Percentiles rank a stretch among this genome's conserved stretches.
phyloP scores from a whole-genome alignment of 2,113 vertebrate genomes.

The Synchiropus splendidus region DNA sequence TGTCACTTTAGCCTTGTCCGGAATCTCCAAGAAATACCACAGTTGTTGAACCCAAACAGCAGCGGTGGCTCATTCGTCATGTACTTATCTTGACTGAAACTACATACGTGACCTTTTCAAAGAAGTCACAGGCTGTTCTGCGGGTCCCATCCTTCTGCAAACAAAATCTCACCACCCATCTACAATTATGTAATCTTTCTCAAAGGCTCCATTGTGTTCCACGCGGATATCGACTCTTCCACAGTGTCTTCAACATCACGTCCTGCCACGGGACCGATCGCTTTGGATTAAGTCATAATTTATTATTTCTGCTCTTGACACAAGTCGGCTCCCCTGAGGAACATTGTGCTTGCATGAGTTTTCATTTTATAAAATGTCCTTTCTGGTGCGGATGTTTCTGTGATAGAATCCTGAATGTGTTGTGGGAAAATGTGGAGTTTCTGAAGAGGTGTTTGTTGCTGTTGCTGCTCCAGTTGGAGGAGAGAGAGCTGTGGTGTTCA shows the following conservation, averaged over 20 bases:
- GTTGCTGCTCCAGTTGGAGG: conserved; percentile 42
- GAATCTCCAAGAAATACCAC: neutral
- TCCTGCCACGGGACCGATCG: neutral
- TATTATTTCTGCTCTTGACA: no score
- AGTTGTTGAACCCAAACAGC: no score
- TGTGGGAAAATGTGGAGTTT: no score
- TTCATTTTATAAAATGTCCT: no score
- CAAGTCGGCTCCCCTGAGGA: no score
- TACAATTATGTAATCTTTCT: conserved; percentile 8
- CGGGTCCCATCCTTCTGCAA: neutral
- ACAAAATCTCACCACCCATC: conserved; percentile 3
- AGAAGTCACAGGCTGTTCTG: neutral
- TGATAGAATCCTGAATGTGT: no score
- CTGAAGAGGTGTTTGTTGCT: conserved; percentile 29
- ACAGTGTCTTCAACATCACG: conserved; percentile 6
- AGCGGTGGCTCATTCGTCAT: no score
- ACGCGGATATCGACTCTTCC: neutral
- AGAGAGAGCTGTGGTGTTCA: conserved; percentile 42
- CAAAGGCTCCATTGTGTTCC: conserved; percentile 16
- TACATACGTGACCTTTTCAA: no score
- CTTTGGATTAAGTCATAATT: neutral
- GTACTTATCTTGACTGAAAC: no score
- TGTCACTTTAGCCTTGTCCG: no score
- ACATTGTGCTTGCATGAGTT: no score
- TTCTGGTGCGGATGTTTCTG: no score